phyloP scores from a whole-genome alignment of 1,140 invertebrate species.

The Himalopsyche phryganea region DNA sequence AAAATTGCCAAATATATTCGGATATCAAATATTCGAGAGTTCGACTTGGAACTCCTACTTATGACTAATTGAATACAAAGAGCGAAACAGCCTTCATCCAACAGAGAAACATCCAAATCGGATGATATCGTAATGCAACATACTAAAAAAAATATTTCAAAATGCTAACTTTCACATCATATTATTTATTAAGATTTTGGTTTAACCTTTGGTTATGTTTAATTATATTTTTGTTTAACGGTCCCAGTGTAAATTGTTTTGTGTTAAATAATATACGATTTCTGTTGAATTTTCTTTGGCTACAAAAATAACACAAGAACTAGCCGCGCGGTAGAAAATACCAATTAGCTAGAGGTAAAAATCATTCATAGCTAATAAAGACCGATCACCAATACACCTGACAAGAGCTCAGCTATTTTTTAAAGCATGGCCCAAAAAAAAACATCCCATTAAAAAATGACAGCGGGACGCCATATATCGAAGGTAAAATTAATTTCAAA shows the following conservation, averaged over 20 bases:
- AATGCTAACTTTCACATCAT: too few species aligned
- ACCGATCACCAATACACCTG: constrained; percentile 30
- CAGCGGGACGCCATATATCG: constrained; percentile 34
- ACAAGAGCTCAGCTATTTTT: constrained; percentile 25
- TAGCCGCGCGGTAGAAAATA: background rate
- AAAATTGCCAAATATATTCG: too few species aligned
- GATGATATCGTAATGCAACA: too few species aligned
- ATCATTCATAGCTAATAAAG: constrained; percentile 25
- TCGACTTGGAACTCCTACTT: too few species aligned
- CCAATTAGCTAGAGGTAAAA: constrained; percentile 10
- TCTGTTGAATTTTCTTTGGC: constrained; percentile 1
- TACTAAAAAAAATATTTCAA: too few species aligned
- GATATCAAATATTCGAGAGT: too few species aligned
- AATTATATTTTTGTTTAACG: too few species aligned
- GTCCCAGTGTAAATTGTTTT: background rate
- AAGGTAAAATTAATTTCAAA: constrained; percentile 34
- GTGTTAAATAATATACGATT: background rate
- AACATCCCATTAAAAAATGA: constrained; percentile 30
- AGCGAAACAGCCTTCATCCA: too few species aligned
- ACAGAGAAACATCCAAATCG: too few species aligned
- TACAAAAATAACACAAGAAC: background rate
- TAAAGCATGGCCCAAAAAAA: constrained; percentile 23
- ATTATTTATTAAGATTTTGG: too few species aligned
- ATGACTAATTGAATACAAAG: too few species aligned
- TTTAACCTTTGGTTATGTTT: too few species aligned